Evolutionary conservation across 1,140 invertebrate species (phyloP), one percentile per base, ranked within the genome.

Genomic region (Drosophila sp.): DNA sequence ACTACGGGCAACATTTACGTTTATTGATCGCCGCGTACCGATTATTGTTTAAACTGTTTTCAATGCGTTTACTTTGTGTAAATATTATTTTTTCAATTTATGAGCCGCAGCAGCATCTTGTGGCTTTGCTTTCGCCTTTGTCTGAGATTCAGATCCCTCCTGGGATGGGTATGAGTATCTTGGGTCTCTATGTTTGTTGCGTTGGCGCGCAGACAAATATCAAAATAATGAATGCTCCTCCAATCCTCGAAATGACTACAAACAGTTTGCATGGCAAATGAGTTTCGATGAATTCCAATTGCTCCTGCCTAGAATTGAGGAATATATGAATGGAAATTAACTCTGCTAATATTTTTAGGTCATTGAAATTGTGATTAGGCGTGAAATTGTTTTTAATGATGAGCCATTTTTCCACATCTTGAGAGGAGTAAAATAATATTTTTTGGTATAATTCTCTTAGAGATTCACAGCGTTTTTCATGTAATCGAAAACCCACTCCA

Each of bases 1-100:
- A 50, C 23, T 50, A 1, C 29, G 40, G n/a, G 44, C n/a, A 57
- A 40, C 73, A 72, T 89, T 89, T 90, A 90, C 73, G 72, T 89
- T 89, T 90, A 90, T 89, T 90, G 84, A 89, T 89, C 85, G 85
- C 68, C 77, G 85, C 85, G 58, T 78, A 79, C 69, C 84, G 85
- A 89, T 89, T 90, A 89, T 89, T 89, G 84, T 90, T 89, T 89
- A 89, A 89, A 90, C 85, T 89, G 85, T 89, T 89, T 89, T 90
- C 84, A 89, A 89, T 89, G 84, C 84, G 84, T 89, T 89, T 89
- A 90, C 84, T 80, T 68, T 80, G 80, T 75, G 84, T 71, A 89
- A 89, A 89, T 89, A 89, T 89, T 89, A 89, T 89, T 89, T 80
- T 84, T 89, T 79, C 84, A 89, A 89, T 84, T 87, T 87, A 87